These are phyloP conservation scores for Hemicrepidius hirtus DNA, from an alignment of 2,888 invertebrate species.

Conservation along the genomic window DNA sequence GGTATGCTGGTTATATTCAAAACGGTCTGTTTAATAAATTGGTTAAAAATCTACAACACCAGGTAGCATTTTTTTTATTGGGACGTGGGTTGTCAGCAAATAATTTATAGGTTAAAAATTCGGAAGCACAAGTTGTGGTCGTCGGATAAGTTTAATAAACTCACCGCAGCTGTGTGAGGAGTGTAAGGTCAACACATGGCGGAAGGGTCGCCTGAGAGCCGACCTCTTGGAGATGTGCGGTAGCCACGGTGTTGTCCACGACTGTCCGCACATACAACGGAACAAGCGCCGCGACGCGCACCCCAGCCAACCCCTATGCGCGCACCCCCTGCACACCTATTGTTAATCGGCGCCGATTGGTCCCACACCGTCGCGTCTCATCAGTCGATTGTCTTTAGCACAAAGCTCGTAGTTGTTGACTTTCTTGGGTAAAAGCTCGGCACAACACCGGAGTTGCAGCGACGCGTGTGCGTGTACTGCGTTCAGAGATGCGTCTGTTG, in stretches of 20 bases:
- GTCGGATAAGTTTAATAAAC: constrained; percentile 54
- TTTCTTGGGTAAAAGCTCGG: constrained; percentile 41
- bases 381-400: constrained; percentile 43
- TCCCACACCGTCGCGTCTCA: constrained; percentile 59
- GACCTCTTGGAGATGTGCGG: constrained; percentile 71
- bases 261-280: constrained; percentile 66
- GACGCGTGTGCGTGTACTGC: constrained; percentile 69
- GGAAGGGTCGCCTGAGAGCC: constrained; percentile 70
- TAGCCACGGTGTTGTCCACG: constrained; percentile 70
- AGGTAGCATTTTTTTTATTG: not conserved
- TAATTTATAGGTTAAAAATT: not conserved
- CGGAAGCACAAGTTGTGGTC: not conserved
- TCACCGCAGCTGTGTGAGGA: constrained; percentile 70
- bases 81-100: not conserved
- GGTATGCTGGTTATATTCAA: too few relatives aligned
- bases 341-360: constrained; percentile 64
- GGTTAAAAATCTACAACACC: too few relatives aligned
- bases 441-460: constrained; percentile 56
- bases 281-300: constrained; percentile 64
- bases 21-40: too few relatives aligned
- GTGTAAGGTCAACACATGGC: constrained; percentile 70
- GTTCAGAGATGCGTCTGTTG: constrained; percentile 71
- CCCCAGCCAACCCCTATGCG: constrained; percentile 58
- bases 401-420: constrained; percentile 43
- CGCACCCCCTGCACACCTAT: constrained; percentile 66